Base-by-base conservation (phyloP, 2,113 vertebrate species). In the Oenanthe oenanthe region DNA sequence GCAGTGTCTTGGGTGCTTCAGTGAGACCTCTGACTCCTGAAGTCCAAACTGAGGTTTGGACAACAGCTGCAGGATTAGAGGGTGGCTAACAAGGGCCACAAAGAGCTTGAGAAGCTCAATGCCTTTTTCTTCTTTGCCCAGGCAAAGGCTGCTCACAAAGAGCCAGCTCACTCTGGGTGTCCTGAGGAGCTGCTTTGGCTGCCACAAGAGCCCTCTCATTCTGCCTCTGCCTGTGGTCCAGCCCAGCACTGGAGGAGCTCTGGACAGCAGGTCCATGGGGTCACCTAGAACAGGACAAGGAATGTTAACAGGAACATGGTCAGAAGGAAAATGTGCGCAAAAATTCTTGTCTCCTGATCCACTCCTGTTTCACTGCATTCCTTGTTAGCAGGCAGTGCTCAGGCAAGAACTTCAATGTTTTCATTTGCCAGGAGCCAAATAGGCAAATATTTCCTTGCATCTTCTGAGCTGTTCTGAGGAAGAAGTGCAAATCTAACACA, bases 401-500 rank as follows among this genome's bases (percentile, higher is more conserved):
- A 56, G 60, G 45, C 4, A 1, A 65, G 48, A 79, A 51, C 63
- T 47, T 56, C 15, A 54, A 20, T 43, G 51, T 91, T 88, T 86
- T 92, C 14, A 56, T 88, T 86, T 83, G 28, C 5, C 2, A 4
- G n/a, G n/a, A 93, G 31, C 60, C 72, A 84, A 94, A 26, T 11
- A 40, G 5, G 4, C 68, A 93, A 92, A 78, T 81, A 74, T 72
- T 96, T 91, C 45, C 53, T 91, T 51, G 73, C 16, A 4, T 80
- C 79, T 81, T 26, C 20, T 36, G 62, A 77, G 60, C 67, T 58
- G 43, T 74, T 94, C 54, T 38, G 66, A 36, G 34, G 34, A 54
- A 84, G 68, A 93, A 83, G 51, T 58, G 72, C 79, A 86, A 83
- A 94, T 73, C 42, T 73, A 68, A 83, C 12, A 32, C 54, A 14